Base-by-base conservation (phyloP, 2,797 vertebrate species). In the Poeciliopsis paucimaculata region DNA sequence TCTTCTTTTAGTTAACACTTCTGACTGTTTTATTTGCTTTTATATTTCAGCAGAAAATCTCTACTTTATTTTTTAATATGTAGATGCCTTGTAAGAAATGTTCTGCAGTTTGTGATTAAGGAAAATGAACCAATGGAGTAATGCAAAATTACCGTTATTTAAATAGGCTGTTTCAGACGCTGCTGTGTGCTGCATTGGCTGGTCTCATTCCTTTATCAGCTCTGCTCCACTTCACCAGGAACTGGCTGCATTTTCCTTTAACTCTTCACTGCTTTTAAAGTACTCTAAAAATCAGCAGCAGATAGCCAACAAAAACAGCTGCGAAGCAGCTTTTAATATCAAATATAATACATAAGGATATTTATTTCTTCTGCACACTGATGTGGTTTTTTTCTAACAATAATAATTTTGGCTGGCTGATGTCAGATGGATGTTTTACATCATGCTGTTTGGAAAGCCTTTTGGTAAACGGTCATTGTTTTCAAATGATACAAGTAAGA, bases 181-280 rank as follows among this genome's bases (percentile, higher is more conserved):
- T 41, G 72, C 75, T 81, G 53, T 74, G n/a, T 75, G 79, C 75
- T 66, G 39, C 78, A 73, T 60, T 77, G 79, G 82, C 72, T 76
- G 90, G 83, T 82, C 80, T 75, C 72, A 77, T 84, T 82, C 71
- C 80, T 80, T 88, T 78, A 79, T 84, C 66, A 43, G 66, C 75
- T 75, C 77, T 88, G 75, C 81, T 86, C 78, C 72, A 62, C 77
- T 81, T 90, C 84, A 75, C 71, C 57, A 72, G 76, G 46, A 71
- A 49, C 66, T 70, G 66, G 66, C 39, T 45, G 39, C 66, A 5
- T n/a, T 43, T n/a, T 41, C 39, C 5, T 68, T 41, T 68, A 68
- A 26, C 66, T 68, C 36, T 68, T 41, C 20, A 5, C 39, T 70
- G 66, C 23, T 70, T 70, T 34, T 34, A 73, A 73, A 31, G 28